phyloP scores from a whole-genome alignment of 1,140 invertebrate species.

The Drosophila sp. region DNA sequence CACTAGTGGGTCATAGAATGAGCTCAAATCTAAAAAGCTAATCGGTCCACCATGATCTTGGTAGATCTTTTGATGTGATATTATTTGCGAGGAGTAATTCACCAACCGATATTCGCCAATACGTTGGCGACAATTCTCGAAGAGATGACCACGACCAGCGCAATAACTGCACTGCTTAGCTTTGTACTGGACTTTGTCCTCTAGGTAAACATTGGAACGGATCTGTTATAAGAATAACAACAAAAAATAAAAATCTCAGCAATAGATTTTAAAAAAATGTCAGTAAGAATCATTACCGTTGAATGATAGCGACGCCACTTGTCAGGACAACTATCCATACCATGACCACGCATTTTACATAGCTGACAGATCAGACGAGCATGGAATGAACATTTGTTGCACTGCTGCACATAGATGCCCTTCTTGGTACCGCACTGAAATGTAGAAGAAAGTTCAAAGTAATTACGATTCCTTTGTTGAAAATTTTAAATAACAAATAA shows the following conservation, averaged over 20 bases:
- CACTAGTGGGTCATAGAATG: constrained; percentile 42
- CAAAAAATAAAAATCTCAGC: neutral
- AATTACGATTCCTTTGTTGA: neutral
- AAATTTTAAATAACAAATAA: constrained; percentile 8
- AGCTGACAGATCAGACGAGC: constrained; percentile 84
- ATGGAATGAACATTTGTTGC: constrained; percentile 86
- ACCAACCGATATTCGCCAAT: constrained; percentile 56
- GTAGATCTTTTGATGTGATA: constrained; percentile 72
- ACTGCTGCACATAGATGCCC: constrained; percentile 84
- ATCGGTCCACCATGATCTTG: constrained; percentile 50
- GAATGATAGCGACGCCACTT: constrained; percentile 88
- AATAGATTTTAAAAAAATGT: no score
- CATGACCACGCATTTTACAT: constrained; percentile 86
- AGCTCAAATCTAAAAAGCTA: constrained; percentile 8
- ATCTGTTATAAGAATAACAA: constrained; percentile 67
- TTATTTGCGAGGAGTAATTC: constrained; percentile 47
- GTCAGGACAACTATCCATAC: constrained; percentile 86
- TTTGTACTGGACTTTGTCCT: constrained; percentile 78
- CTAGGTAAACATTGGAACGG: constrained; percentile 77
- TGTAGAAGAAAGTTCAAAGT: neutral
- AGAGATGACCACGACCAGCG: constrained; percentile 85
- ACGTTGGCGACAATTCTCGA: constrained; percentile 83
- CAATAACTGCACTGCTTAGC: constrained; percentile 87
- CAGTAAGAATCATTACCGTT: constrained; percentile 84
- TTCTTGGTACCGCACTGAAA: constrained; percentile 87